phyloP scores from a whole-genome alignment of 2,888 invertebrate species.

The Orthonychiurus folsomi region DNA sequence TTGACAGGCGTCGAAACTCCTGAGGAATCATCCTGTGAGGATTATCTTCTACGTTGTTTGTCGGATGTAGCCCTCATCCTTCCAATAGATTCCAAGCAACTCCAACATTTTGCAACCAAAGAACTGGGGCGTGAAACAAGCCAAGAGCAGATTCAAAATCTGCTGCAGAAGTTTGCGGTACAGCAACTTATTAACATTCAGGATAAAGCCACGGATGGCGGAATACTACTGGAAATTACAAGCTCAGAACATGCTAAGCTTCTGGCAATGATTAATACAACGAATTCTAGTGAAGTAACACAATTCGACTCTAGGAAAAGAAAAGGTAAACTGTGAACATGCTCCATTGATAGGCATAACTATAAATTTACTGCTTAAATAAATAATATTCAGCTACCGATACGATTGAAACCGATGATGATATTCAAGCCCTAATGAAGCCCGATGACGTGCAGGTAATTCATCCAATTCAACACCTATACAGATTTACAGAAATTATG shows the following conservation, averaged over 20 bases:
- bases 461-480: no score
- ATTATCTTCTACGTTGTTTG: conserved; percentile 56
- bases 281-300: conserved; percentile 21
- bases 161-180: conserved; percentile 67
- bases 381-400: background rate
- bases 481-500: background rate
- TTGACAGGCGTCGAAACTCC: background rate
- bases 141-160: conserved; percentile 58
- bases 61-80: conserved; percentile 61
- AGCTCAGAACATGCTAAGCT: conserved; percentile 54
- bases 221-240: conserved; percentile 47
- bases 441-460: background rate
- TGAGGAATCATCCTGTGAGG: conserved; percentile 50
- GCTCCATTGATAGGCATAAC: background rate
- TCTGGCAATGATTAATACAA: conserved; percentile 49
- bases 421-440: no score
- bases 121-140: conserved; percentile 48
- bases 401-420: conserved; percentile 4
- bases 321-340: conserved; percentile 45
- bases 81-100: conserved; percentile 60
- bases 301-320: conserved; percentile 45
- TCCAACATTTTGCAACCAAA: conserved; percentile 52
- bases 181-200: conserved; percentile 59
- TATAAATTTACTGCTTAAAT: conserved; percentile 1
- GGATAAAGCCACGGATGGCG: conserved; percentile 47